These are phyloP conservation scores for Luehdorfia chinensis DNA, from an alignment of 1,140 invertebrate genomes.

Conservation along the genomic window DNA sequence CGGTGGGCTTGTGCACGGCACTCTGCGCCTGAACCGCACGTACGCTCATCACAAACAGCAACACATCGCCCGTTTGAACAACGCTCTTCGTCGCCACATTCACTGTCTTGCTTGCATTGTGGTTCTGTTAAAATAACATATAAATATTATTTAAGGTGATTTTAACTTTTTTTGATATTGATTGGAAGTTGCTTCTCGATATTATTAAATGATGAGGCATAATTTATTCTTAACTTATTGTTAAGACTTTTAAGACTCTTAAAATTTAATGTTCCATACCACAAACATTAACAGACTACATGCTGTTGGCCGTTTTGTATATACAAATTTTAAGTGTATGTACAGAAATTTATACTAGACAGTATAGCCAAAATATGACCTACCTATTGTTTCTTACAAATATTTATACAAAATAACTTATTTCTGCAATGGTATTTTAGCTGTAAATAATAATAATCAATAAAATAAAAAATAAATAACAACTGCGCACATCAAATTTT, in stretches of 20 bases:
- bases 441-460: no score
- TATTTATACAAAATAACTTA: no score
- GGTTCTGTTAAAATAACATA: slow-evolving; percentile 42
- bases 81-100: slow-evolving; percentile 83
- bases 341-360: background rate
- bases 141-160: slow-evolving; percentile 3
- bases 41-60: slow-evolving; percentile 85
- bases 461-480: no score
- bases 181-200: no score
- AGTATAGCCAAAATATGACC: background rate
- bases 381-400: background rate
- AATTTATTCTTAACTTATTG: no score
- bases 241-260: no score
- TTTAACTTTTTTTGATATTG: no score
- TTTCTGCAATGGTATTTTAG: no score
- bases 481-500: no score
- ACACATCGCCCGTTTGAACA: slow-evolving; percentile 86
- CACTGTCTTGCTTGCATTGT: slow-evolving; percentile 78
- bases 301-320: slow-evolving; percentile 13
- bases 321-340: slow-evolving; percentile 15
- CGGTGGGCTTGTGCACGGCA: slow-evolving; percentile 87
- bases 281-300: no score
- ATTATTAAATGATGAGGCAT: no score
- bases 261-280: no score
- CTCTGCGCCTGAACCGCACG: slow-evolving; percentile 88